Conservation (phyloP, 1,140 invertebrate genomes). For the Thalassaphorura encarpata region DNA sequence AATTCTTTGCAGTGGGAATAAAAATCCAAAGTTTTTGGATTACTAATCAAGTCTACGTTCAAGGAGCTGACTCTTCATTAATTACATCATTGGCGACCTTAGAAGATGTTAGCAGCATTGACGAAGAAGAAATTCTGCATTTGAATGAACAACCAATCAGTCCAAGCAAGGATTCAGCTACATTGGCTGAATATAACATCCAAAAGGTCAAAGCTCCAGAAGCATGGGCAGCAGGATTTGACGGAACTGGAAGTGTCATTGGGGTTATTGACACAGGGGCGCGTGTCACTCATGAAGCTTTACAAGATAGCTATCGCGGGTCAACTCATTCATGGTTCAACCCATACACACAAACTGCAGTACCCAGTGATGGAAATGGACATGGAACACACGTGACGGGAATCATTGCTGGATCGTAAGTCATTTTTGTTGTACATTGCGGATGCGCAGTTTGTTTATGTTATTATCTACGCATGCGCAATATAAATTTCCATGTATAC, state of each 20-base stretch:
- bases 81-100: background rate
- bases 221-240: slow-evolving; percentile 7
- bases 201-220: slow-evolving; percentile 11
- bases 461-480: too few relatives aligned
- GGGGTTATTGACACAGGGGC: slow-evolving; percentile 13
- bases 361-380: slow-evolving; percentile 10
- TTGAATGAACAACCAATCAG: background rate
- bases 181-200: background rate
- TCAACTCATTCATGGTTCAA: slow-evolving; percentile 6
- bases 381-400: slow-evolving; percentile 12
- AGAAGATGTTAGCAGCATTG: background rate
- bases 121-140: background rate
- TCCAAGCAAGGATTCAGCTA: too few relatives aligned
- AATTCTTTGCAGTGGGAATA: background rate
- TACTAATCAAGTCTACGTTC: background rate
- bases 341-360: background rate
- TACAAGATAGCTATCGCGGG: background rate
- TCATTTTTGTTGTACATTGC: too few relatives aligned
- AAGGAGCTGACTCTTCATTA: background rate
- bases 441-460: too few relatives aligned
- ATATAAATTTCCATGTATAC: background rate
- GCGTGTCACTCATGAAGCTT: slow-evolving; percentile 5
- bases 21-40: slow-evolving; percentile 1
- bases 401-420: background rate
- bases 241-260: slow-evolving; percentile 2